These are phyloP conservation scores for Lochmaea capreae DNA, from an alignment of 2,888 invertebrate genomes.

Conservation along the genomic window DNA sequence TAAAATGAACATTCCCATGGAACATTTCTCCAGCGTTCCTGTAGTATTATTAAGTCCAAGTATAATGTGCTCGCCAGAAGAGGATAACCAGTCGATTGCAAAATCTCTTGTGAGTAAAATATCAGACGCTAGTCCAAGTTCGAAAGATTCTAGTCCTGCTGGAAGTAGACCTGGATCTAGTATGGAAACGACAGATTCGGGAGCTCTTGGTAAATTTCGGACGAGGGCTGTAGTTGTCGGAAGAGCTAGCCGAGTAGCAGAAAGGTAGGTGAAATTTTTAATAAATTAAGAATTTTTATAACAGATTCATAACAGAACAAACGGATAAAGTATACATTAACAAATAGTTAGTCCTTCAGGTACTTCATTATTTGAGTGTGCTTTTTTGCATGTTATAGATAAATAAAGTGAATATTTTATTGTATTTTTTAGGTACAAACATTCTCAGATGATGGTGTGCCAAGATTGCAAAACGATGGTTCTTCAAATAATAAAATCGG, in stretches of 20 bases:
- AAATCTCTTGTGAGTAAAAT: conserved; percentile 70
- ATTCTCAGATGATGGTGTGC: conserved; percentile 85
- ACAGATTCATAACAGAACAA: too few species aligned
- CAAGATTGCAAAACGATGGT: conserved; percentile 96
- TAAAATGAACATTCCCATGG: conserved; percentile 95
- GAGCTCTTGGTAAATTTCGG: conserved; percentile 54
- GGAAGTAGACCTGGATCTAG: conserved; percentile 67
- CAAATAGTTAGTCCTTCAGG: too few species aligned
- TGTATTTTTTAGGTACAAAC: conserved; percentile 58
- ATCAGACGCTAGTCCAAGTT: conserved; percentile 63
- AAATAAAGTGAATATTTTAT: neutral
- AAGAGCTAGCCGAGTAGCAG: conserved; percentile 19
- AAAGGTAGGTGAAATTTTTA: conserved; percentile 13
- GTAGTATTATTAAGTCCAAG: conserved; percentile 91
- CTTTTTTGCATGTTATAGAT: too few species aligned
- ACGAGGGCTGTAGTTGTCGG: conserved; percentile 53
- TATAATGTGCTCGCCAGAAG: conserved; percentile 82
- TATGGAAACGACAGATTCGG: conserved; percentile 60
- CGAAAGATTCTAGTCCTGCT: conserved; percentile 60
- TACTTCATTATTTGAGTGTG: too few species aligned
- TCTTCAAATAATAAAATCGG: conserved; percentile 91
- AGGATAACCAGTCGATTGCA: conserved; percentile 68
- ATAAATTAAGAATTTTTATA: too few species aligned
- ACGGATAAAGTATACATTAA: too few species aligned
- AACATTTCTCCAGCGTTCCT: conserved; percentile 94